These are phyloP conservation scores for Ischnus inquisitorius DNA, from an alignment of 2,888 invertebrate species.

Conservation along the genomic window DNA sequence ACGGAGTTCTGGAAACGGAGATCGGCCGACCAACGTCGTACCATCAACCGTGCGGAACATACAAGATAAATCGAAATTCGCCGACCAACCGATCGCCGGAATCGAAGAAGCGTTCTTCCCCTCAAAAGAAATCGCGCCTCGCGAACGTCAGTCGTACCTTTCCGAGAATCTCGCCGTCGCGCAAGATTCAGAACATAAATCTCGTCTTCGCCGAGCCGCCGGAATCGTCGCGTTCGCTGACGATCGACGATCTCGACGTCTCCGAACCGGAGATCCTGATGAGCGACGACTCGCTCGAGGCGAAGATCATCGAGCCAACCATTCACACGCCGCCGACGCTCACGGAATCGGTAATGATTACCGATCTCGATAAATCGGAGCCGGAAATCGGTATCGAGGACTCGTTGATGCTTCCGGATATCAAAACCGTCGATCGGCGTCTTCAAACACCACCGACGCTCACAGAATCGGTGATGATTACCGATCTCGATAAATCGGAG, in stretches of 20 bases:
- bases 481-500: neutral
- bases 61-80: slow-evolving; percentile 27
- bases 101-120: slow-evolving; percentile 5
- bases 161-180: slow-evolving; percentile 76
- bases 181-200: slow-evolving; percentile 79
- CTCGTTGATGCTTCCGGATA: neutral
- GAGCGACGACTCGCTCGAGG: slow-evolving; percentile 42
- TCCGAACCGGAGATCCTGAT: neutral
- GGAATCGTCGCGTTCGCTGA: neutral
- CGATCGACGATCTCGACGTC: slow-evolving; percentile 56
- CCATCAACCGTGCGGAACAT: slow-evolving; percentile 3
- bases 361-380: neutral
- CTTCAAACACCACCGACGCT: neutral
- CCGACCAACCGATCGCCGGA: slow-evolving; percentile 29
- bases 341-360: neutral
- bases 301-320: neutral
- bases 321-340: neutral
- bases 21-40: slow-evolving; percentile 13
- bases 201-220: slow-evolving; percentile 68
- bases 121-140: slow-evolving; percentile 29
- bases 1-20: slow-evolving; percentile 48
- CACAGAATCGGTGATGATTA: neutral
- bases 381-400: neutral
- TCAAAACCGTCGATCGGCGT: neutral
- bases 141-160: slow-evolving; percentile 73